These are phyloP conservation scores for Cheilosia pagana DNA, from an alignment of 2,888 invertebrate species.

Conservation along the genomic window DNA sequence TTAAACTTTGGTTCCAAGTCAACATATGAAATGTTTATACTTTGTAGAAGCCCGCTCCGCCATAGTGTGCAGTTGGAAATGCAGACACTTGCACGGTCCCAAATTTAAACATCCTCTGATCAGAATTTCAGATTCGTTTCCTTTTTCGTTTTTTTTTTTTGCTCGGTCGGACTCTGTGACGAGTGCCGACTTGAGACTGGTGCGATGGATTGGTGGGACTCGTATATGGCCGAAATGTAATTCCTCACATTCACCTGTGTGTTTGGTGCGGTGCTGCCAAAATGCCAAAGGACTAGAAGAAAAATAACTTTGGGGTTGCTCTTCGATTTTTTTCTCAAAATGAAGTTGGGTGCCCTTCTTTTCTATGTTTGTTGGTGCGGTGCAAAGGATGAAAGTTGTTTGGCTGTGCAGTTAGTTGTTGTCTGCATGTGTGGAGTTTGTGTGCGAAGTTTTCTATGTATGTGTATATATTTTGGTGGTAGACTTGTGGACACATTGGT, in stretches of 20 bases:
- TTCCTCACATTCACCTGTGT: constrained; percentile 50
- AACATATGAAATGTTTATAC: constrained; percentile 75
- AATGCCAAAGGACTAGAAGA: constrained; percentile 22
- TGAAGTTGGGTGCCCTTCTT: not conserved
- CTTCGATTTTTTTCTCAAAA: constrained; percentile 29
- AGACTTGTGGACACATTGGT: constrained; percentile 19
- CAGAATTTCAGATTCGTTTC: constrained; percentile 33
- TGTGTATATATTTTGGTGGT: constrained; percentile 27
- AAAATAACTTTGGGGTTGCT: constrained; percentile 21
- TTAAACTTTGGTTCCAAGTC: constrained; percentile 77
- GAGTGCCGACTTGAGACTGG: constrained; percentile 4
- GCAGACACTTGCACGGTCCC: constrained; percentile 34
- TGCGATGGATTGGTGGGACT: constrained; percentile 22
- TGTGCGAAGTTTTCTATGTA: not conserved
- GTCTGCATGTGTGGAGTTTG: not conserved
- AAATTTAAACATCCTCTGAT: constrained; percentile 46
- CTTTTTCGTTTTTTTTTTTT: constrained; percentile 16
- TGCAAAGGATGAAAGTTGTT: not conserved
- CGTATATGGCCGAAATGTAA: constrained; percentile 35
- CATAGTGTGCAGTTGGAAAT: not conserved
- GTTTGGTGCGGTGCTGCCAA: constrained; percentile 21
- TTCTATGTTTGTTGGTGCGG: not conserved
- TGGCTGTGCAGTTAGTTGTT: not conserved
- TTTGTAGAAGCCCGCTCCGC: constrained; percentile 25
- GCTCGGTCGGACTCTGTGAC: constrained; percentile 11